Percentiles rank a stretch among this genome's conserved stretches.
phyloP scores from a whole-genome alignment of 2,113 vertebrate species.

The Trichechus manatus region DNA sequence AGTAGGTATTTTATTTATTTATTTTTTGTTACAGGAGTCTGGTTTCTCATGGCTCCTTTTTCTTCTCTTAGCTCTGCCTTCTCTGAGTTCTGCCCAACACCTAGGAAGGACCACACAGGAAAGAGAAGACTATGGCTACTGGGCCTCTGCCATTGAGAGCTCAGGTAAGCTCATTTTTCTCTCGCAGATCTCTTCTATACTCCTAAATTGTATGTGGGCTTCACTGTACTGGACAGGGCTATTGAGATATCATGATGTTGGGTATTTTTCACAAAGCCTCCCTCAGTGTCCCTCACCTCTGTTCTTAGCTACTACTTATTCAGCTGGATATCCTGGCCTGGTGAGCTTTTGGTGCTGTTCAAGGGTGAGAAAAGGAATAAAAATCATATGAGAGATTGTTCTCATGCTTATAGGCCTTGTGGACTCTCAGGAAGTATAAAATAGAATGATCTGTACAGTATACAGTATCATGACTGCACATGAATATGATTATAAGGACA shows the following conservation, averaged over 20 bases:
- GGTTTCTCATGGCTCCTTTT: constrained; percentile 30
- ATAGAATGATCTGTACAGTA: neutral
- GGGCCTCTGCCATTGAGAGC: neutral
- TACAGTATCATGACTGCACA: neutral
- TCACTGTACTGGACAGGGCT: neutral
- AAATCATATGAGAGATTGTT: neutral
- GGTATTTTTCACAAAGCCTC: neutral
- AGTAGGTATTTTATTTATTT: neutral
- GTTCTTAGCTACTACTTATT: neutral
- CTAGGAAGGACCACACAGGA: constrained; percentile 1
- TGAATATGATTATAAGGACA: neutral
- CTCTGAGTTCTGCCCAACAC: neutral
- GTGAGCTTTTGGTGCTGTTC: neutral
- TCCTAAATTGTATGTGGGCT: neutral
- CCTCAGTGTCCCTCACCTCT: neutral
- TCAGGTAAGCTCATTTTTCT: constrained; percentile 55
- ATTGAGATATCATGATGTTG: neutral
- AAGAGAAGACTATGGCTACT: constrained; percentile 35
- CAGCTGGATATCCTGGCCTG: neutral
- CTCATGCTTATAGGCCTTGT: neutral
- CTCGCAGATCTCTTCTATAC: neutral
- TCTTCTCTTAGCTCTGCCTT: neutral
- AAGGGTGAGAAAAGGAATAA: neutral
- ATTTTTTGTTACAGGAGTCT: neutral
- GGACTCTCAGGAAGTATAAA: neutral